Percentiles rank a stretch among this genome's conserved stretches.
Conservation (phyloP, 2,888 invertebrate species). For the Phortica okadai region DNA sequence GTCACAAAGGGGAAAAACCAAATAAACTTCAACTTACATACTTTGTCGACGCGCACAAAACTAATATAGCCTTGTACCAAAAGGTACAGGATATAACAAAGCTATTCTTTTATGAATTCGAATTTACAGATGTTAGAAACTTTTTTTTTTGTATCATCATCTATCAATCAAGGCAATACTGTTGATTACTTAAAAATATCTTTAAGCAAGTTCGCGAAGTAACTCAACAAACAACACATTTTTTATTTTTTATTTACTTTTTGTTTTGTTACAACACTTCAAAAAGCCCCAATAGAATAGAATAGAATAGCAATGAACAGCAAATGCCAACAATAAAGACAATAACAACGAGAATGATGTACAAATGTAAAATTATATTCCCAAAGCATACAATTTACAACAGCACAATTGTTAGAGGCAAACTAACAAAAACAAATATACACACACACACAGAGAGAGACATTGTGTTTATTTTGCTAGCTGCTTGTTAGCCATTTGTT, state of each 20-base stretch:
- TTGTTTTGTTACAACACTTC: background rate
- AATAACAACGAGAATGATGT: background rate
- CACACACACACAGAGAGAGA: constrained; percentile 6
- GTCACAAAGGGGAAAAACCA: too few species aligned
- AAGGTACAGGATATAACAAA: too few species aligned
- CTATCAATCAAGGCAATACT: background rate
- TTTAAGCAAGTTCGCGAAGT: background rate
- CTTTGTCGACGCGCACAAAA: too few species aligned
- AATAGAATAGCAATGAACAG: background rate
- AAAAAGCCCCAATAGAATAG: constrained; percentile 15
- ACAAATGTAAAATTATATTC: constrained; percentile 17
- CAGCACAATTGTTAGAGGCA: constrained; percentile 12
- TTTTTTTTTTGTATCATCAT: background rate
- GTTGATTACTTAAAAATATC: background rate
- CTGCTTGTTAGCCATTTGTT: background rate
- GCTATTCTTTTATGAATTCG: too few species aligned
- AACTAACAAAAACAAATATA: background rate
- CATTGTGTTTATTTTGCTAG: background rate
- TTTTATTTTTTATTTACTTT: background rate
- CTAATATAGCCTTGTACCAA: too few species aligned
- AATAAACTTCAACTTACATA: too few species aligned
- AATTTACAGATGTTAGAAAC: background rate
- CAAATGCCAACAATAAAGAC: constrained; percentile 13
- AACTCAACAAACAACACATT: background rate
- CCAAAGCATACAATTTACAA: constrained; percentile 22